Evolutionary conservation across 2,888 invertebrate species (phyloP), one percentile per base, ranked within the genome.

Genomic region (Bhutanitis thaidina): DNA sequence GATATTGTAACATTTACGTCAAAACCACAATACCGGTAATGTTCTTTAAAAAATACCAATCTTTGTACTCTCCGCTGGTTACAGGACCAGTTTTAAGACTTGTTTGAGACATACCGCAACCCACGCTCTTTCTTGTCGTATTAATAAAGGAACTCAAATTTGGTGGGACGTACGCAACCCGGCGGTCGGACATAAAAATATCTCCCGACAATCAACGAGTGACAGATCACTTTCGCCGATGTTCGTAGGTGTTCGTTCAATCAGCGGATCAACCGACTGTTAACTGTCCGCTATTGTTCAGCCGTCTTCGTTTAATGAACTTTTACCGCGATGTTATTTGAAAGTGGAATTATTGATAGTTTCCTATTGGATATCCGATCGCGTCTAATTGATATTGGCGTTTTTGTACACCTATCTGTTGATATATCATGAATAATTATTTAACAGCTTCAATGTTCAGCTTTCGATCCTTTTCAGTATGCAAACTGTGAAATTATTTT

Each of bases 221-320:
- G 64, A 67, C 62, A 59, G 62, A 76, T 74, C 71, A 80, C 83
- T 83, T 84, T 84, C 83, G 67, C 81, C 60, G 58, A 56, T 56
- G 51, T 58, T 60, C 61, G 74, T 75, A 71, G 74, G 74, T 70
- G 77, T 71, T 70, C 74, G 51, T 49, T 52, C 53, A 73, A 77
- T 77, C 74, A 74, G 63, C 64, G 61, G 64, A 73, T 74, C 74
- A 64, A 54, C 60, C 60, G 64, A 64, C 62, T 65, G 60, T 60
- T 70, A 68, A 68, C 66, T 69, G 67, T 63, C 61, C 54, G 52
- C 74, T 65, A 80, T 84, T 82, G 82, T 82, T 77, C 74, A 68
- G 64, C 60, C 60, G 44, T 57, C 51, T 55, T 56, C 63, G 69
- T 63, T 71, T 81, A 79, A 82, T 79, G 80, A 83, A 80, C 80